These are phyloP conservation scores for Montipora foliosa DNA, from an alignment of 64 coral and sea anemone genomes.

Conservation along the genomic window DNA sequence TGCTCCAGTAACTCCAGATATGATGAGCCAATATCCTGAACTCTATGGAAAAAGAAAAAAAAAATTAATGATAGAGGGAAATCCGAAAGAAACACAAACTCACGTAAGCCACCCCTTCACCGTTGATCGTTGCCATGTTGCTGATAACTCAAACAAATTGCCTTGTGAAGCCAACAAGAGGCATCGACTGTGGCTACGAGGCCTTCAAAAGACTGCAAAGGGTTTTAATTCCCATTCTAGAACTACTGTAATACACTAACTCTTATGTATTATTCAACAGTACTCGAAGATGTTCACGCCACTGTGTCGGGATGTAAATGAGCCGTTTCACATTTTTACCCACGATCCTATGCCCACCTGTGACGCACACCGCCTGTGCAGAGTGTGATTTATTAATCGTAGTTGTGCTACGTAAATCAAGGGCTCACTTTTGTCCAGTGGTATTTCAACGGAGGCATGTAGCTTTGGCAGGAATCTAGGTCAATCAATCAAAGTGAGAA, in stretches of 20 bases:
- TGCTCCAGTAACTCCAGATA: conserved; percentile 25
- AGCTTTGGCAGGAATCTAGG: too few species aligned
- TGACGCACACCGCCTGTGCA: too few species aligned
- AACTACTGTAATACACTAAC: not conserved
- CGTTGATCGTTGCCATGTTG: not conserved
- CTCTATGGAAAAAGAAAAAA: conserved; percentile 5
- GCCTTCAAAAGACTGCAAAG: conserved; percentile 14
- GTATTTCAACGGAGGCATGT: too few species aligned
- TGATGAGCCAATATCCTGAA: conserved; percentile 3
- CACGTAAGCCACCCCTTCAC: not conserved
- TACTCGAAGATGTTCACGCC: not conserved
- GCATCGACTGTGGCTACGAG: conserved; percentile 24
- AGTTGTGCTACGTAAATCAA: too few species aligned
- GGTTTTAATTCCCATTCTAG: conserved; percentile 6
- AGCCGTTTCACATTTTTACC: not conserved
- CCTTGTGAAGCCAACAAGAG: conserved; percentile 58
- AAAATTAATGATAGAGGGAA: not conserved
- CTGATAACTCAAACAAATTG: not conserved
- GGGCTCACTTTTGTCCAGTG: too few species aligned
- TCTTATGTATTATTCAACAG: not conserved
- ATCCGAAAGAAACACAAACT: not conserved
- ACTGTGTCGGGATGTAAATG: not conserved
- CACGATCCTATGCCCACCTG: too few species aligned
- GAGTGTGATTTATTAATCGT: too few species aligned
- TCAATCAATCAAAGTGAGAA: too few species aligned